A percentile compares a stretch with the other conserved stretches of the same genome.
Evolutionary conservation across 2,888 invertebrate species (phyloP).

Genomic region (Nephrocerus scutellatus): DNA sequence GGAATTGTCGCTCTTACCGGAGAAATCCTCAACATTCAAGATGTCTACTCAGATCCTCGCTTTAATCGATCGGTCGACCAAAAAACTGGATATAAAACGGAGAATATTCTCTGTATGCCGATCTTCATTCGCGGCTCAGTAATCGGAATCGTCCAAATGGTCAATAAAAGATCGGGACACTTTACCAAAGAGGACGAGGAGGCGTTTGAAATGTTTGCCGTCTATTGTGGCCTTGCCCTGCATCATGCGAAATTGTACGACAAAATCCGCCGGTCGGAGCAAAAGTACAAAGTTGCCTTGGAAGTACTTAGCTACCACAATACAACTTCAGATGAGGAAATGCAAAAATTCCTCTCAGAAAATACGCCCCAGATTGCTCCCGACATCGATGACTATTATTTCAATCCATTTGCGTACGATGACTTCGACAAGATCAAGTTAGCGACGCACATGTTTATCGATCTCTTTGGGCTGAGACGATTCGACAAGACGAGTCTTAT

Average conservation of each 20-base stretch:
- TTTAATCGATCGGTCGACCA: constrained; percentile 68
- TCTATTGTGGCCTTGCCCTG: constrained; percentile 77
- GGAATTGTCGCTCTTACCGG: constrained; percentile 76
- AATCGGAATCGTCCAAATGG: constrained; percentile 86
- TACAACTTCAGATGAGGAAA: constrained; percentile 68
- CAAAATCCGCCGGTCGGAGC: constrained; percentile 72
- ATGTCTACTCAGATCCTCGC: constrained; percentile 70
- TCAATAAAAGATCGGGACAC: constrained; percentile 57
- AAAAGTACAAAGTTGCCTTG: constrained; percentile 72
- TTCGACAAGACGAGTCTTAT: constrained; percentile 64
- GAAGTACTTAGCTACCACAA: constrained; percentile 81
- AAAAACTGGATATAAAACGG: constrained; percentile 62
- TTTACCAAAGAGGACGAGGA: constrained; percentile 67
- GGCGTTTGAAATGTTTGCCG: constrained; percentile 75
- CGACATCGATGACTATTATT: constrained; percentile 55
- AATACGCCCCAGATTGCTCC: constrained; percentile 31
- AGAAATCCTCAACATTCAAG: constrained; percentile 70
- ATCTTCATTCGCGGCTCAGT: constrained; percentile 70
- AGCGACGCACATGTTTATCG: constrained; percentile 69
- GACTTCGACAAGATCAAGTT: constrained; percentile 66
- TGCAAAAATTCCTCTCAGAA: constrained; percentile 37
- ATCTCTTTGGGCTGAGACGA: constrained; percentile 59
- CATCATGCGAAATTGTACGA: constrained; percentile 81
- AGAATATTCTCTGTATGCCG: constrained; percentile 79
- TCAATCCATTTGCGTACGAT: constrained; percentile 64